Evolutionary conservation across 1,140 invertebrate species (phyloP), one percentile per base, ranked within the genome.

Genomic region (Oryctes rhinoceros): DNA sequence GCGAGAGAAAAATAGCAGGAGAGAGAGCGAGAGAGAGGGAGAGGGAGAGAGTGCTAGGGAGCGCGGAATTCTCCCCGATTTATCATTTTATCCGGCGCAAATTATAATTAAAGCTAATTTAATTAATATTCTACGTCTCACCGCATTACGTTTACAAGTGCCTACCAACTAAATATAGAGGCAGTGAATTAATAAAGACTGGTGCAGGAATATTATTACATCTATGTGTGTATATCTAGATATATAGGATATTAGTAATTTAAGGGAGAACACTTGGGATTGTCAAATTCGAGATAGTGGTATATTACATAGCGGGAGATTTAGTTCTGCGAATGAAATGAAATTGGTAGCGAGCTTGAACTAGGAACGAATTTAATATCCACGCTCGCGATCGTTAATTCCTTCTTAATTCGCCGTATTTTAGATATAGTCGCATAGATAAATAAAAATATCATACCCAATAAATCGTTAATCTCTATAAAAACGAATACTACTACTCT

Each of bases 21-120:
- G 65, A 10, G 18, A 71, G 11, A 37, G 53, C 20, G 53, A 59
- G 53, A 0, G 0, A n/a, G 4, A 18, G 20, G 24, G 24, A 30
- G 65, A n/a, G n/a, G n/a, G n/a, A 37, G 53, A 59, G 53, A 59
- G 53, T 2, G 0, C 53, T 18, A 18, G 20, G 24, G 24, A 30
- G 65, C 20, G 11, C 24, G 81, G 81, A 82, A 82, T 82, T 82
- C 81, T 80, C 77, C 65, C 24, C 78, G 80, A 82, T 82, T 82
- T 80, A 80, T 82, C 81, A 80, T 82, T 82, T 82, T 80, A 79
- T 82, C 76, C 79, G 47, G 79, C 78, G 53, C 81, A 78, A 82
- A 79, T 79, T 78, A 79, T 80, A 79, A 82, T 82, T 82, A 80
- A 80, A 80, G 78, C 67, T 81, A 79, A 81, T 82, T 82, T 82